Base-by-base conservation (phyloP, 2,797 vertebrate genomes). In the Pithecia hirsuta region DNA sequence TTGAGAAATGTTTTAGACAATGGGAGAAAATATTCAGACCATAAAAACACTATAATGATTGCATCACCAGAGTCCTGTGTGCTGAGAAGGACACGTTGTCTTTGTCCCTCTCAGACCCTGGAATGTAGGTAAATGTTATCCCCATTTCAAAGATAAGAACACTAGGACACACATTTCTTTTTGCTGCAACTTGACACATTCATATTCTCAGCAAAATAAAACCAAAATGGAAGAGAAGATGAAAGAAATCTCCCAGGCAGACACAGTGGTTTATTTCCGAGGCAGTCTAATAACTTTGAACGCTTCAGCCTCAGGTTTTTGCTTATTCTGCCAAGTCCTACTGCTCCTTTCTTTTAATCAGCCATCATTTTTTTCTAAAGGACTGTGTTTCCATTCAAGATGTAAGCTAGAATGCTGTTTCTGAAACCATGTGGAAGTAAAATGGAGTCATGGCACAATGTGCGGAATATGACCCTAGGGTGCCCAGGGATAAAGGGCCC, bases 101-200 rank as follows among this genome's bases (percentile, higher is more conserved):
- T 81, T 50, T 74, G 50, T 48, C 22, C 24, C 2, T 48, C 41
- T 61, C 39, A 44, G 15, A 67, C 70, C 33, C n/a, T 67, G 3
- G 61, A 52, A 50, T n/a, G n/a, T 52, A 67, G 20, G 26, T 36
- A 39, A 39, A 17, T 86, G 44, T 24, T 48, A 61, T 59, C 61
- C 41, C 67, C 84, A 89, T 79, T 89, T 93, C 80, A 80, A 91
- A 95, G 75, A 78, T 19, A 74, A 83, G 55, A 91, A 57, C 76
- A 92, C 28, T 13, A 52, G 64, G 33, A 46, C 26, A 44, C 11
- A 48, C 24, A 75, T 76, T 97, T 90, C 14, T 76, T 70, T 88
- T 72, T 87, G 19, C 15, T 93, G 4, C 87, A 52, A 79, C 10
- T 39, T 94, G 50, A 64, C n/a, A 44, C 13, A n/a, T 55, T 89